Base-by-base conservation (phyloP, 1,140 invertebrate genomes). In the Aphis gossypii region DNA sequence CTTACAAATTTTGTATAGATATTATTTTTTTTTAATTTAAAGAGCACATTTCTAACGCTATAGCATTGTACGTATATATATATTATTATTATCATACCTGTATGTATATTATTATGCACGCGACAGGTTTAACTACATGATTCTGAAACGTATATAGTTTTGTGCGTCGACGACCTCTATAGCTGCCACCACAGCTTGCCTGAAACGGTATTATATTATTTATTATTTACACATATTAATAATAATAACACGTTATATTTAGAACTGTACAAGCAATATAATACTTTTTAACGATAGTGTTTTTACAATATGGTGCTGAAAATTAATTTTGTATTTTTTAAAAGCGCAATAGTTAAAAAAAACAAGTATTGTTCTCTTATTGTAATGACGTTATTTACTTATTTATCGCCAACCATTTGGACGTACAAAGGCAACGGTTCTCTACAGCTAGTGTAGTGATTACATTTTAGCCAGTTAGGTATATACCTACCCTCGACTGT, bases 321-420 rank as follows among this genome's bases (percentile, higher is more conserved):
- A 44, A 44, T 84, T 84, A 84, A 84, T 84, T 84, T 84, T 84
- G 35, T 21, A 84, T 25, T 84, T 84, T 68, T 84, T 30, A 25
- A 41, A 23, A 41, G 44, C 8, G 38, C 83, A 21, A 23, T 23
- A 25, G 38, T 84, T n/a, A 68, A 68, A 68, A 68, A 38, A 84
- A 84, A 11, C 21, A 0, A 44, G 38, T 84, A 84, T 84, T 44
- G 21, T 84, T 41, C 38, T 84, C 83, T 44, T 44, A 35, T 35
- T 84, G 41, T 18, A 18, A 38, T 38, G 35, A 23, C 7, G 21
- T 23, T 83, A 38, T 83, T n/a, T n/a, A n/a, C 30, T 68, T 38
- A 38, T 83, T 83, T 83, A 83, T 83, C 18, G 76, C 35, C 76
- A 35, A 83, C 76, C 35, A 38, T 83, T 83, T 83, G 35, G 18